Evolutionary conservation across 2,113 vertebrate species (phyloP).

Genomic region (Ardeotis arabs): DNA sequence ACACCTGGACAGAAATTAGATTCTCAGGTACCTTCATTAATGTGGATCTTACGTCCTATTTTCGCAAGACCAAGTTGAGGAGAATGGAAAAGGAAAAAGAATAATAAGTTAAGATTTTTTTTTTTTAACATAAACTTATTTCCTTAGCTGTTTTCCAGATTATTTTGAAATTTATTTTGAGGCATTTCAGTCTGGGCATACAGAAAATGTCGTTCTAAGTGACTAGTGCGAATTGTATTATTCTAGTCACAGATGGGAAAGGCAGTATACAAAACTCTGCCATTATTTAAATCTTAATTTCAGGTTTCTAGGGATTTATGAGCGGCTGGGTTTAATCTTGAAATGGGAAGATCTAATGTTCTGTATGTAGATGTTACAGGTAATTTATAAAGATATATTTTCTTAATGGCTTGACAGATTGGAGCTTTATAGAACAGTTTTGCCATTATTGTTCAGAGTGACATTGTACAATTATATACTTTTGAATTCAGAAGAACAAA

Average conservation of each 20-base stretch:
- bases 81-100: neutral
- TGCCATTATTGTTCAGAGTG: neutral
- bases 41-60: neutral
- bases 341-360: neutral
- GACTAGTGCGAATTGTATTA: neutral
- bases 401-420: neutral
- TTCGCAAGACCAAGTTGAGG: neutral
- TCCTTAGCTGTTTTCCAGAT: neutral
- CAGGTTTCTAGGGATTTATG: neutral
- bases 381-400: neutral
- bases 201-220: neutral
- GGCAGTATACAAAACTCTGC: neutral
- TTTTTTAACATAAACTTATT: neutral
- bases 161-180: neutral
- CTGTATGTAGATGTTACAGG: neutral
- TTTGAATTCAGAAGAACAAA: slow-evolving; percentile 9
- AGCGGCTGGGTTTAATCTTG: neutral
- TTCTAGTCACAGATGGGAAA: neutral
- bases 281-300: neutral
- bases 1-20: neutral
- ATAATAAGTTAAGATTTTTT: neutral
- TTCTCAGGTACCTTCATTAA: neutral
- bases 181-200: neutral
- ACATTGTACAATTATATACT: neutral
- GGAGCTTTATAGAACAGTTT: neutral